A percentile compares a stretch with the other conserved stretches of the same genome.
phyloP scores from a whole-genome alignment of 1,140 invertebrate species.

The Macrostomum lignano region DNA sequence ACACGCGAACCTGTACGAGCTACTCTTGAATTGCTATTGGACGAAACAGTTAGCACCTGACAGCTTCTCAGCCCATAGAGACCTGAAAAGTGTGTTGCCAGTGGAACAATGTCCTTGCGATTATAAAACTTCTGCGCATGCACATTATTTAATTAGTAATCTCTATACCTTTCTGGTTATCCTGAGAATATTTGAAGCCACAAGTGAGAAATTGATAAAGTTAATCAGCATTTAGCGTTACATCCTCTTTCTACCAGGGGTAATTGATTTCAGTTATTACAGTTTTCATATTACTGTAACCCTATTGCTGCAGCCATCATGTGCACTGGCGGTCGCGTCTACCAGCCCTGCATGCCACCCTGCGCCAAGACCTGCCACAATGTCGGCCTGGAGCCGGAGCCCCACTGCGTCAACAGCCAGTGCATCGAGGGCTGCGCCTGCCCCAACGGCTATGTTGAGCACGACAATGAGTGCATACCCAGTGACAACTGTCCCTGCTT shows the following conservation, averaged over 20 bases:
- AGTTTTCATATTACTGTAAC: slow-evolving; percentile 26
- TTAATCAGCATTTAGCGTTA: no score
- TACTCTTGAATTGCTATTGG: no score
- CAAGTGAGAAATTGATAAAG: no score
- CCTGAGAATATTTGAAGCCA: no score
- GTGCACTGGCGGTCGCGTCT: slow-evolving; percentile 44
- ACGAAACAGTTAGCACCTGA: no score
- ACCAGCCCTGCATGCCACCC: slow-evolving; percentile 43
- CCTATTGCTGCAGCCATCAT: slow-evolving; percentile 32
- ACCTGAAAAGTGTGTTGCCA: no score
- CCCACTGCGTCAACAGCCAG: slow-evolving; percentile 33
- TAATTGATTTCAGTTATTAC: slow-evolving; percentile 28
- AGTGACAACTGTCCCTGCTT: slow-evolving; percentile 41
- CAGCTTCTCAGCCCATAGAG: no score
- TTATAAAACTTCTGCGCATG: no score
- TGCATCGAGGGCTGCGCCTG: slow-evolving; percentile 67
- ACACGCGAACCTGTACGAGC: no score
- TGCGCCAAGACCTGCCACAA: slow-evolving; percentile 42
- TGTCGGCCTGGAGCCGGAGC: slow-evolving; percentile 31
- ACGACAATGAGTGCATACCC: slow-evolving; percentile 39
- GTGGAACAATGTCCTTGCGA: no score
- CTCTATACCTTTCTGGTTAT: no score
- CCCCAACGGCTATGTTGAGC: slow-evolving; percentile 40
- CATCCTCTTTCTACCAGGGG: slow-evolving; percentile 20
- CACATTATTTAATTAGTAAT: no score